Evolutionary conservation across 2,797 vertebrate genomes (phyloP).

Genomic region (Chrysocyon brachyurus): DNA sequence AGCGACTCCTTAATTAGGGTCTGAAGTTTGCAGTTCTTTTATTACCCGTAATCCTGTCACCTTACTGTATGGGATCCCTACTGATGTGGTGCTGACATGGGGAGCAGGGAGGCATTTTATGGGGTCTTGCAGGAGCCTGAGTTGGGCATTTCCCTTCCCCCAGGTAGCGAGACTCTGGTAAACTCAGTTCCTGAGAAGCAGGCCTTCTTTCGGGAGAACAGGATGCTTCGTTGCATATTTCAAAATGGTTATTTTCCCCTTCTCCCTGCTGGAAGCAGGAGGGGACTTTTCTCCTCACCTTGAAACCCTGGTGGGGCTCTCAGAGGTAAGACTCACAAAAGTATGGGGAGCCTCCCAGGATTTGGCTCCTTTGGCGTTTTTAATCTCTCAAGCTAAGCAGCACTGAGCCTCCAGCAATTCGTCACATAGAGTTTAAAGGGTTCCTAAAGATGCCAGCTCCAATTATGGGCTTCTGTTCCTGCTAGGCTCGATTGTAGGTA

Average conservation of each 20-base stretch:
- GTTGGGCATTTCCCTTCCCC: neutral
- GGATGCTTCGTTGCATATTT: neutral
- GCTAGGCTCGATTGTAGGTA: neutral
- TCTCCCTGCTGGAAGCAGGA: neutral
- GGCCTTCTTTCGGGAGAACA: neutral
- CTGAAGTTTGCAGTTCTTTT: neutral
- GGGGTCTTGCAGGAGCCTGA: neutral
- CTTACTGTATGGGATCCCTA: too few species aligned
- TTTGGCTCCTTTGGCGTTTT: neutral
- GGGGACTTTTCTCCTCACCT: neutral
- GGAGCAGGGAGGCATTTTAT: fast-evolving
- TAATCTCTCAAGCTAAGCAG: neutral
- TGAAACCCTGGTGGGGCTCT: neutral
- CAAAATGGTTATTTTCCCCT: neutral
- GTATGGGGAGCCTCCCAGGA: neutral
- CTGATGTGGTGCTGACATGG: fast-evolving
- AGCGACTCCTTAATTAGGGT: neutral
- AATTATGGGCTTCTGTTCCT: neutral
- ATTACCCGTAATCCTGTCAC: too few species aligned
- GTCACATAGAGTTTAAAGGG: neutral
- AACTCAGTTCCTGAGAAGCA: neutral
- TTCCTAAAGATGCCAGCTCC: neutral
- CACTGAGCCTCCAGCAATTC: neutral
- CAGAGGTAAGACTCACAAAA: neutral
- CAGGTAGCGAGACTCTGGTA: neutral